A percentile compares a stretch with the other conserved stretches of the same genome.
phyloP scores from a whole-genome alignment of 2,888 invertebrate species.

The Lutraria lutraria region DNA sequence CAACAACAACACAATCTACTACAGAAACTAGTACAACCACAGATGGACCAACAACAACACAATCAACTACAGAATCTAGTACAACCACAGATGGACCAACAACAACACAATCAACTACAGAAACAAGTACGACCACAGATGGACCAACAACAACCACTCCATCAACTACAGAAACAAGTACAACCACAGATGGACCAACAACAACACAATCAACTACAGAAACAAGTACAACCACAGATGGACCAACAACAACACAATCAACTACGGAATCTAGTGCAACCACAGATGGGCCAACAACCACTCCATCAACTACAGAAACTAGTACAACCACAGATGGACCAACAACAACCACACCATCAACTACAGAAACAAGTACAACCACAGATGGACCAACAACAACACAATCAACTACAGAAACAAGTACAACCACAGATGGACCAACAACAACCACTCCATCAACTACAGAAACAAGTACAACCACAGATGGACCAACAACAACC shows the following conservation, averaged over 20 bases:
- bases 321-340: background rate
- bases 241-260: background rate
- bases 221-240: background rate
- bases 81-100: too few relatives aligned
- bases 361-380: too few relatives aligned
- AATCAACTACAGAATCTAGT: too few relatives aligned
- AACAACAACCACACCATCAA: background rate
- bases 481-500: background rate
- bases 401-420: too few relatives aligned
- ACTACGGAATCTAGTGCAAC: background rate
- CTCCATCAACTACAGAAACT: background rate
- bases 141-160: background rate
- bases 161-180: too few relatives aligned
- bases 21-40: too few relatives aligned
- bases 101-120: background rate
- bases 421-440: too few relatives aligned
- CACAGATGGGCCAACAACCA: background rate
- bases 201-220: background rate
- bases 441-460: too few relatives aligned
- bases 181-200: background rate
- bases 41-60: too few relatives aligned
- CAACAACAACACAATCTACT: too few relatives aligned
- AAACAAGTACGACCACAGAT: background rate
- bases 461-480: too few relatives aligned
- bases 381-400: too few relatives aligned